A percentile compares a stretch with the other conserved stretches of the same genome.
Conservation (phyloP, 2,888 invertebrate genomes). For the Mesochorus sp. region DNA sequence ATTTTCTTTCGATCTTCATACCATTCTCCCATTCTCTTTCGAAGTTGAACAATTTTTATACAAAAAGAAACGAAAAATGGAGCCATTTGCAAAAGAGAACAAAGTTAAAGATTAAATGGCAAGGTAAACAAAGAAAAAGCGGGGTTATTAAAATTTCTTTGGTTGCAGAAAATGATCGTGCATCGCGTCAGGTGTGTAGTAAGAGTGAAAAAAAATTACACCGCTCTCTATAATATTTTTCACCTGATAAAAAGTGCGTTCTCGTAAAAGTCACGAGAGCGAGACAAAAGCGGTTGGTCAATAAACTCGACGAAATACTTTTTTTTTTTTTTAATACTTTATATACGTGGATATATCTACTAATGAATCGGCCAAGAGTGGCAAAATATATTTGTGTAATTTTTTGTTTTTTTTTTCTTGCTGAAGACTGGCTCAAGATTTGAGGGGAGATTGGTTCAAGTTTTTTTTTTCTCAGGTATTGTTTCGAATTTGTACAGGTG, state of each 20-base stretch:
- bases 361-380: neutral
- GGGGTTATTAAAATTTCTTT: conserved; percentile 52
- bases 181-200: conserved; percentile 1
- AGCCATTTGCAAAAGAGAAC: neutral
- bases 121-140: conserved; percentile 9
- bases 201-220: conserved; percentile 11
- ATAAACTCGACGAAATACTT: conserved; percentile 48
- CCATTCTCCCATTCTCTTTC: neutral
- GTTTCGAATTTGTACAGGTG: neutral
- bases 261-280: conserved; percentile 58
- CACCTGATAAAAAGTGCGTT: conserved; percentile 33
- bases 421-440: neutral
- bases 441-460: neutral
- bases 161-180: conserved; percentile 50
- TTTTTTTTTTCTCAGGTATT: neutral
- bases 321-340: too few relatives aligned
- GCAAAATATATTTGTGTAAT: neutral
- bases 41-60: too few relatives aligned
- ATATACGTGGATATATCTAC: neutral
- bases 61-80: neutral
- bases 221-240: conserved; percentile 55
- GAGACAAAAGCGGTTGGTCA: conserved; percentile 53
- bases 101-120: neutral
- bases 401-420: neutral
- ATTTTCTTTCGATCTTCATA: neutral